phyloP scores from a whole-genome alignment of 1,140 invertebrate genomes.

The Drosophila ironensis region DNA sequence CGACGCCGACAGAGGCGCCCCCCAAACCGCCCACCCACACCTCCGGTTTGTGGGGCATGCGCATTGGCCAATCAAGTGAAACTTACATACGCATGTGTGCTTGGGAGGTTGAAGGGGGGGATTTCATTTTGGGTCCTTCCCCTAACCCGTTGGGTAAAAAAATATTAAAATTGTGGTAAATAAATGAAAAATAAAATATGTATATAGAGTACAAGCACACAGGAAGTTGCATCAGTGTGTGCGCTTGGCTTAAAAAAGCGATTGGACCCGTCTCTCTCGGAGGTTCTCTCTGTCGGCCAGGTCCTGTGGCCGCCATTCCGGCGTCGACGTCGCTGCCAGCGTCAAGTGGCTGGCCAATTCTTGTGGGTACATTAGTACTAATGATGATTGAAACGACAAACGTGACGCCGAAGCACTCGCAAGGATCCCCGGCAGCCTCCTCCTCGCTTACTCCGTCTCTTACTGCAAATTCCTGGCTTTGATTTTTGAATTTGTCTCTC shows the following conservation, averaged over 20 bases:
- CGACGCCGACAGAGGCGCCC: conserved; percentile 14
- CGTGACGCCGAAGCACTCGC: conserved; percentile 55
- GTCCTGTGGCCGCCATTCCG: conserved; percentile 33
- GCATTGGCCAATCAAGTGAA: conserved; percentile 18
- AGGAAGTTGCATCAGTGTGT: conserved; percentile 3
- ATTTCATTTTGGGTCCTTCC: conserved; percentile 37
- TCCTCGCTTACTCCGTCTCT: not conserved
- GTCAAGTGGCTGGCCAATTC: conserved; percentile 75
- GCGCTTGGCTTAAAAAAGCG: not conserved
- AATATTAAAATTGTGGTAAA: conserved; percentile 79
- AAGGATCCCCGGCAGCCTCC: conserved; percentile 10
- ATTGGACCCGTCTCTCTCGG: not conserved
- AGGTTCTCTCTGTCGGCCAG: conserved; percentile 5
- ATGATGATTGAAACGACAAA: conserved; percentile 82
- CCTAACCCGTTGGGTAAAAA: conserved; percentile 50
- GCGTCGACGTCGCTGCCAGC: conserved; percentile 7
- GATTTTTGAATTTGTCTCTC: conserved; percentile 69
- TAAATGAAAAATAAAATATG: conserved; percentile 64
- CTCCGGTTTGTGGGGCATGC: conserved; percentile 42
- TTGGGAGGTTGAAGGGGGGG: conserved; percentile 6
- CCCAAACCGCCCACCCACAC: not conserved
- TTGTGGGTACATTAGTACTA: conserved; percentile 82
- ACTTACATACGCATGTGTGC: conserved; percentile 29
- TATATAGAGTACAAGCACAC: conserved; percentile 27
- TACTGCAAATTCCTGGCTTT: conserved; percentile 52